These are phyloP conservation scores for Pygmarrhopalites habei DNA, from an alignment of 1,140 invertebrate species.

Conservation along the genomic window DNA sequence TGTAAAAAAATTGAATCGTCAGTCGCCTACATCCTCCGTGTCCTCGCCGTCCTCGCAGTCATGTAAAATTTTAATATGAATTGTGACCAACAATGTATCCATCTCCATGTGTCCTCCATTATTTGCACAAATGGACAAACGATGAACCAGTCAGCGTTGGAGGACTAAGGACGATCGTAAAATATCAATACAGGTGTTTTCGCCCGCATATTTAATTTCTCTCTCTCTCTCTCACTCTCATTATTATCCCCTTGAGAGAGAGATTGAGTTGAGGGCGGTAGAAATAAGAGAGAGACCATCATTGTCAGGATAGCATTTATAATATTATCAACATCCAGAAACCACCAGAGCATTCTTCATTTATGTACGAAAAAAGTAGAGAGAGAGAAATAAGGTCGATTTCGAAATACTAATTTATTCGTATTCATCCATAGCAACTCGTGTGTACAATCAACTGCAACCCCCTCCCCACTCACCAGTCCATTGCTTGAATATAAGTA, in stretches of 20 bases:
- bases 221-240: no score
- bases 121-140: constrained; percentile 22
- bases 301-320: not conserved
- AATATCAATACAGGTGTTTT: constrained; percentile 26
- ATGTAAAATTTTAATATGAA: constrained; percentile 15
- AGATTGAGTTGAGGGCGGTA: not conserved
- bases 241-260: constrained; percentile 4
- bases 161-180: constrained; percentile 16
- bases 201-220: constrained; percentile 22
- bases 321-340: not conserved
- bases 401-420: constrained; percentile 12
- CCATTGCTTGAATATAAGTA: no score
- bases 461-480: no score
- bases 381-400: constrained; percentile 17
- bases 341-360: not conserved
- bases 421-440: not conserved
- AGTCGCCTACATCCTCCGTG: no score
- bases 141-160: not conserved
- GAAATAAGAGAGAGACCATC: not conserved
- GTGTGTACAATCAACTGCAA: constrained; percentile 1
- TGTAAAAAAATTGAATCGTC: no score
- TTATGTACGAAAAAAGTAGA: not conserved
- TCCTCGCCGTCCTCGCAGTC: no score
- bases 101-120: constrained; percentile 3
- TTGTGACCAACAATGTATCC: constrained; percentile 12